Evolutionary conservation across 2,888 invertebrate genomes (phyloP).

Genomic region (Synanthedon tipuliformis): DNA sequence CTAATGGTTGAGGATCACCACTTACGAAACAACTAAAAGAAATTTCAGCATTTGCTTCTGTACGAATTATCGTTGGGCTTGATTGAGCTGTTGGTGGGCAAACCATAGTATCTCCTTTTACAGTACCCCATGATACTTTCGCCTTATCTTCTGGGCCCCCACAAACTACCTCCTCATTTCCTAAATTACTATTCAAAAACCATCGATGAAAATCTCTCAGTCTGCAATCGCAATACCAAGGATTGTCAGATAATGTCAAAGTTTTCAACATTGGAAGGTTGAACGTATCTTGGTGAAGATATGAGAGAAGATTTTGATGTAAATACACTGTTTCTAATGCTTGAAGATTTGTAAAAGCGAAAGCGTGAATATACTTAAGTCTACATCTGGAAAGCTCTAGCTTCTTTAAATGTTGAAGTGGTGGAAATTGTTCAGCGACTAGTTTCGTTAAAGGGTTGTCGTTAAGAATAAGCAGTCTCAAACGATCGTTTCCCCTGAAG

Average conservation of each 20-base stretch:
- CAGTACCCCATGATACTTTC: conserved; percentile 79
- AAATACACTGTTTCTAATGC: conserved; percentile 86
- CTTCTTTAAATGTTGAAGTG: conserved; percentile 80
- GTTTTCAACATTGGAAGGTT: conserved; percentile 75
- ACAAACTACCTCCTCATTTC: conserved; percentile 79
- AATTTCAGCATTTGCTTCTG: conserved; percentile 84
- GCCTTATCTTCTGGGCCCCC: conserved; percentile 75
- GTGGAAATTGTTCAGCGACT: conserved; percentile 82
- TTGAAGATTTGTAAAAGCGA: conserved; percentile 80
- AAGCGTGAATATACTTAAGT: conserved; percentile 77
- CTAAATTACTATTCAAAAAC: conserved; percentile 82
- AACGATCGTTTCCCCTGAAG: conserved; percentile 84
- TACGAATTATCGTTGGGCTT: conserved; percentile 71
- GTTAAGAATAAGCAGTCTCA: conserved; percentile 81
- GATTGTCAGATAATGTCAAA: conserved; percentile 84
- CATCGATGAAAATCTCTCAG: conserved; percentile 84
- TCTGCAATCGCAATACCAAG: conserved; percentile 91
- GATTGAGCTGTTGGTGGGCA: conserved; percentile 80
- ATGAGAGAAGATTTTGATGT: conserved; percentile 81
- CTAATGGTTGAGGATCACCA: conserved; percentile 84
- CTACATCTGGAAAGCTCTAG: conserved; percentile 85
- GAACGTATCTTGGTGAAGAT: conserved; percentile 66
- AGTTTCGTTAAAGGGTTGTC: conserved; percentile 83
- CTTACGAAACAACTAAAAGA: conserved; percentile 83
- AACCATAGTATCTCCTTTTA: conserved; percentile 80